Base-by-base conservation (phyloP, 2,113 vertebrate genomes). In the Triplophysa siluroides region DNA sequence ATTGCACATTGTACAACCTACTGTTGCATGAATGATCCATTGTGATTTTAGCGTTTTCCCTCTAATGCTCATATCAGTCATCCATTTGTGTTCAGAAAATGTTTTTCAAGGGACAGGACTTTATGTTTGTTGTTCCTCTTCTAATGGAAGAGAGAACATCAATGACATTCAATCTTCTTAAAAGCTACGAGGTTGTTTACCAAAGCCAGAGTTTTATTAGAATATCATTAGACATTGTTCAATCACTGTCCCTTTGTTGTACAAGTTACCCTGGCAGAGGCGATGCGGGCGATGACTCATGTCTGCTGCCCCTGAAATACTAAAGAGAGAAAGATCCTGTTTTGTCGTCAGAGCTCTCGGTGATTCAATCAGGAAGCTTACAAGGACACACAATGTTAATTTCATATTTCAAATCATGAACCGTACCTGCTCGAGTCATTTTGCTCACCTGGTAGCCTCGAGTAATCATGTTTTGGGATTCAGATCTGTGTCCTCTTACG, bases 381-480 rank as follows among this genome's bases (percentile, higher is more conserved):
- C 88, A 92, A 93, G 92, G 92, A 90, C 91, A 71, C 79, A 23
- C 91, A 92, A 93, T 91, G 91, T 89, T 91, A 89, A 91, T 91
- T 89, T 89, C 83, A 89, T 87, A 88, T 83, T 86, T 84, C 24
- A 84, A 79, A 76, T 78, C 89, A 50, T 77, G 82, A 82, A 45
- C 83, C 52, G 83, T 54, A 73, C 41, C 62, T 47, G 75, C 74
- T n/a, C 72, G 13, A 24, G 47, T 79, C 58, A 14, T 60, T 50
- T 38, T 47, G 38, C 24, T 77, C 75, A 77, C 75, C 82, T 79
- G 14, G 2, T 24, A 24, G 21, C 62, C 33, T 1, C 5, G 16
- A 0, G 45, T 16, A 65, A 77, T 77, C 73, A 50, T 47, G 73
- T 63, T 75, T 61, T 11, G 33, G 14, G 71, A 72, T 72, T 52